phyloP scores from a whole-genome alignment of 2,888 invertebrate species.

The Rhagonycha lutea region DNA sequence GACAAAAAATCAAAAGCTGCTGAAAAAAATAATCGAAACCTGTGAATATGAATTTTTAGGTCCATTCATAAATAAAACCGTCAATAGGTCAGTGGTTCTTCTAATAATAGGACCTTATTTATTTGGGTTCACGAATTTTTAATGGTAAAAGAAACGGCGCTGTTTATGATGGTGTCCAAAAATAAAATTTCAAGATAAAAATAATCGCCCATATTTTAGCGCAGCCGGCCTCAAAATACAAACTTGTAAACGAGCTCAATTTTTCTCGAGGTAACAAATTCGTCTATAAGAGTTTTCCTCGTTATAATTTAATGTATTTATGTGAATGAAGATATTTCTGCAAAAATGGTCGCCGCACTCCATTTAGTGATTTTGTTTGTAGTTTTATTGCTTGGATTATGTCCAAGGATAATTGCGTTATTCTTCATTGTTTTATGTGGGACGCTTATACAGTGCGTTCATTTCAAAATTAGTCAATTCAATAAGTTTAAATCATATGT shows the following conservation, averaged over 20 bases:
- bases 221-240: neutral
- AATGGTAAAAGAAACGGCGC: conserved; percentile 12
- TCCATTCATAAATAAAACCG: conserved; percentile 28
- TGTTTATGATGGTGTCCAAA: conserved; percentile 8
- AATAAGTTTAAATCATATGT: too few species aligned
- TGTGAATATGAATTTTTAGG: neutral
- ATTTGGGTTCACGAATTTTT: conserved; percentile 23
- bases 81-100: conserved; percentile 27
- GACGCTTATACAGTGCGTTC: neutral
- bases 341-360: neutral
- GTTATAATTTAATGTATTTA: neutral
- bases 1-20: neutral
- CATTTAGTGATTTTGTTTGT: neutral
- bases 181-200: neutral
- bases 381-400: conserved; percentile 12
- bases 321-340: neutral
- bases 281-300: neutral
- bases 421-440: conserved; percentile 8
- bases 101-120: conserved; percentile 23
- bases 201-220: neutral
- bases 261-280: neutral
- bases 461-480: neutral
- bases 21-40: neutral
- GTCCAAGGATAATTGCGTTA: conserved; percentile 11
- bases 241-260: neutral